A percentile compares a stretch with the other conserved stretches of the same genome.
Conservation (phyloP, 92 coral and sea anemone genomes). For the Paragorgia papillata region DNA sequence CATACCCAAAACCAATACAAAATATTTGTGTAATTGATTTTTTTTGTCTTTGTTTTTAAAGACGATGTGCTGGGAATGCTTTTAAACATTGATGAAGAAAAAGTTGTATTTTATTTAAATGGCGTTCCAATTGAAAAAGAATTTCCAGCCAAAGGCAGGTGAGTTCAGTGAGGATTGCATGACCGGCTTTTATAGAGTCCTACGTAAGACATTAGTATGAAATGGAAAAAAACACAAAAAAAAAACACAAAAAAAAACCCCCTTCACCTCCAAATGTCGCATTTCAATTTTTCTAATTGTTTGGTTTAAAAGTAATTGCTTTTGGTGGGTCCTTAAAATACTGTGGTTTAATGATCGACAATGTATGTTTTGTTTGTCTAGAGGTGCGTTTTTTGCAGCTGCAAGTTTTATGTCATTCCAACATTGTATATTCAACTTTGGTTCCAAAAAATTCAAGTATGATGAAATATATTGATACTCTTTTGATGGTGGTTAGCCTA, state of each 20-base stretch:
- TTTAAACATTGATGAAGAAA: constrained; percentile 71
- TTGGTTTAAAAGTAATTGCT: no score
- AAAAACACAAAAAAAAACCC: no score
- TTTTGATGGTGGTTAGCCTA: not conserved
- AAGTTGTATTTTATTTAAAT: constrained; percentile 76
- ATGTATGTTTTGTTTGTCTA: not conserved
- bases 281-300: no score
- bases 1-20: no score
- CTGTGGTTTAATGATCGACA: no score
- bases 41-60: constrained; percentile 17
- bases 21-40: no score
- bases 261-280: no score
- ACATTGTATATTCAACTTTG: constrained; percentile 95
- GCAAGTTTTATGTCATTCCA: constrained; percentile 99
- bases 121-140: constrained; percentile 75
- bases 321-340: no score
- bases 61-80: constrained; percentile 92
- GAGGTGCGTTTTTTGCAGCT: constrained; percentile 96
- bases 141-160: constrained; percentile 69
- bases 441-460: constrained; percentile 91
- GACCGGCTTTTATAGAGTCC: no score
- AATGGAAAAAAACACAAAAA: no score
- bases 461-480: constrained; percentile 26
- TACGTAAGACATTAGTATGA: no score
- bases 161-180: not conserved